Evolutionary conservation across 2,797 vertebrate species (phyloP).

Genomic region (Lophotriccus pileatus): DNA sequence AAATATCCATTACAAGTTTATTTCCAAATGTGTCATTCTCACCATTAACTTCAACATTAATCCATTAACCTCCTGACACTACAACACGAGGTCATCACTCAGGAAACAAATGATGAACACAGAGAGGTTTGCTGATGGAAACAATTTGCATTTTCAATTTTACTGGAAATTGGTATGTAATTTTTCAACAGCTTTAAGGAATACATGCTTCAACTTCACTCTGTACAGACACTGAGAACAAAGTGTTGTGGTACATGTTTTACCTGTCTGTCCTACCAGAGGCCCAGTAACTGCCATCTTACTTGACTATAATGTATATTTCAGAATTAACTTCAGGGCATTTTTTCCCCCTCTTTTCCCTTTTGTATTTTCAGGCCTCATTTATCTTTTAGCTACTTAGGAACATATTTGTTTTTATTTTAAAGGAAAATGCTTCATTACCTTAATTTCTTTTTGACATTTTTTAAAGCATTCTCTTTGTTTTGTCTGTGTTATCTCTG

Average conservation of each 20-base stretch:
- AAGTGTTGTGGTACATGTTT: constrained; percentile 46
- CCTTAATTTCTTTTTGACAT: constrained; percentile 64
- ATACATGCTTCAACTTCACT: constrained; percentile 11
- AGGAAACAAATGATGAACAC: constrained; percentile 40
- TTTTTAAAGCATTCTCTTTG: constrained; percentile 42
- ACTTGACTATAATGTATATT: constrained; percentile 57
- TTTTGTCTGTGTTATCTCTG: constrained; percentile 36
- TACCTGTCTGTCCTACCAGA: constrained; percentile 50
- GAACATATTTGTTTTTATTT: neutral
- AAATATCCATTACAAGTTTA: constrained; percentile 59
- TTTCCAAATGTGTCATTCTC: constrained; percentile 63
- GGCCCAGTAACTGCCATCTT: constrained; percentile 61
- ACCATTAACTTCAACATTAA: constrained; percentile 68
- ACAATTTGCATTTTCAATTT: constrained; percentile 56
- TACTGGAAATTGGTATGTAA: constrained; percentile 54
- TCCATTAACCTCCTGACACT: constrained; percentile 69
- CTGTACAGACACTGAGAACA: constrained; percentile 41
- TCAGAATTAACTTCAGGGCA: constrained; percentile 66
- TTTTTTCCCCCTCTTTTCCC: neutral
- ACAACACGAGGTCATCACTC: constrained; percentile 37
- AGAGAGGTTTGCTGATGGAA: constrained; percentile 46
- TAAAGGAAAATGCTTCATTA: constrained; percentile 57
- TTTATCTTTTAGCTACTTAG: constrained; percentile 59
- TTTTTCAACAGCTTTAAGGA: constrained; percentile 60
- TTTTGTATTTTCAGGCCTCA: constrained; percentile 52